phyloP scores from a whole-genome alignment of 2,797 vertebrate genomes.

The Sebastes vulpes region DNA sequence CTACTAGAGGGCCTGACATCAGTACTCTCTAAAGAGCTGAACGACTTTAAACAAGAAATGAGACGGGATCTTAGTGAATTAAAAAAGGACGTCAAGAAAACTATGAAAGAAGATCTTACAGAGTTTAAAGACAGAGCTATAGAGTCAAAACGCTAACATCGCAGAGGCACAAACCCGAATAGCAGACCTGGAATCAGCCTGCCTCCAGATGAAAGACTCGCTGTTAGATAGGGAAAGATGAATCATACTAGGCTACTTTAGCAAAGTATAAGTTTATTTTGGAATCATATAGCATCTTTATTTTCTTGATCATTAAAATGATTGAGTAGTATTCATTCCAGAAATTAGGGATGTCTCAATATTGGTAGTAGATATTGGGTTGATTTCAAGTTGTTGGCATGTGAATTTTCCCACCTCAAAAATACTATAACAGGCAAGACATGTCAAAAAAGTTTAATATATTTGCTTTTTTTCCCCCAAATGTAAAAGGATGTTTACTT shows the following conservation, averaged over 20 bases:
- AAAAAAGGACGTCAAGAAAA: not conserved
- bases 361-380: slow-evolving; percentile 29
- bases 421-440: slow-evolving; percentile 11
- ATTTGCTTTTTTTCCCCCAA: not conserved
- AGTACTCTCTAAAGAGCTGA: not conserved
- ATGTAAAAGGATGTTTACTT: slow-evolving; percentile 19
- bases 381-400: slow-evolving; percentile 42
- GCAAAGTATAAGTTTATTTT: slow-evolving; percentile 49
- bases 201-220: not conserved
- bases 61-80: not conserved
- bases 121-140: not conserved
- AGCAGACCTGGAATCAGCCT: not conserved
- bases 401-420: slow-evolving; percentile 27
- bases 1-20: not conserved
- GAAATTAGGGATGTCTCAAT: slow-evolving; percentile 24
- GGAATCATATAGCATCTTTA: slow-evolving; percentile 22
- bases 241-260: slow-evolving; percentile 30
- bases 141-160: not conserved
- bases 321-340: slow-evolving; percentile 9
- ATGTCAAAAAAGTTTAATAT: slow-evolving; percentile 14
- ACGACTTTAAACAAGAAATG: not conserved
- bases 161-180: not conserved
- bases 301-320: slow-evolving; percentile 33
- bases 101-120: not conserved
- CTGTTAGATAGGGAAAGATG: slow-evolving; percentile 2